Percentiles rank a stretch among this genome's conserved stretches.
Evolutionary conservation across 1,140 invertebrate species (phyloP).

Genomic region (Polyergus mexicanus): DNA sequence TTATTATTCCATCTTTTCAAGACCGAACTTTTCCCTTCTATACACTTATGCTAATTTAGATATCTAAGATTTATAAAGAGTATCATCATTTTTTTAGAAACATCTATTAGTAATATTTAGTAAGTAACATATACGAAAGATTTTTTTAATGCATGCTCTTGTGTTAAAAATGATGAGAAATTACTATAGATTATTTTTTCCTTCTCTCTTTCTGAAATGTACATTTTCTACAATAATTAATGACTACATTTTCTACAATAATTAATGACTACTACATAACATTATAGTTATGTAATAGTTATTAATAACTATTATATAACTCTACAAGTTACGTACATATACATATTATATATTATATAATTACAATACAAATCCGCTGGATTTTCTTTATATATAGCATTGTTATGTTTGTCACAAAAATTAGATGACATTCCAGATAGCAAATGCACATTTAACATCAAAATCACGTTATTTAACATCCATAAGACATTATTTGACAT

Average conservation of each 20-base stretch:
- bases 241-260: not conserved
- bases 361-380: not conserved
- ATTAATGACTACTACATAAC: no score
- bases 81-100: not conserved
- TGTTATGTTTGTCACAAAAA: not conserved
- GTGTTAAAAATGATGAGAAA: not conserved
- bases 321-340: not conserved
- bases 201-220: not conserved
- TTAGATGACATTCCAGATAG: not conserved
- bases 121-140: not conserved
- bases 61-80: not conserved
- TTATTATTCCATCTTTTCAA: constrained; percentile 5
- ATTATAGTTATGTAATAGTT: no score
- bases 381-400: no score
- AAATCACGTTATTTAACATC: no score
- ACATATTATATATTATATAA: not conserved
- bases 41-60: not conserved
- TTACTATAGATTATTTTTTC: not conserved
- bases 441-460: no score
- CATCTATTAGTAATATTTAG: not conserved
- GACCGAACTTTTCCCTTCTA: not conserved
- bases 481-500: no score
- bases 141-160: not conserved
- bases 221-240: not conserved
- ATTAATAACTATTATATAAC: not conserved